These are phyloP conservation scores for Tolypeutes matacus DNA, from an alignment of 2,797 vertebrate species.

Conservation along the genomic window DNA sequence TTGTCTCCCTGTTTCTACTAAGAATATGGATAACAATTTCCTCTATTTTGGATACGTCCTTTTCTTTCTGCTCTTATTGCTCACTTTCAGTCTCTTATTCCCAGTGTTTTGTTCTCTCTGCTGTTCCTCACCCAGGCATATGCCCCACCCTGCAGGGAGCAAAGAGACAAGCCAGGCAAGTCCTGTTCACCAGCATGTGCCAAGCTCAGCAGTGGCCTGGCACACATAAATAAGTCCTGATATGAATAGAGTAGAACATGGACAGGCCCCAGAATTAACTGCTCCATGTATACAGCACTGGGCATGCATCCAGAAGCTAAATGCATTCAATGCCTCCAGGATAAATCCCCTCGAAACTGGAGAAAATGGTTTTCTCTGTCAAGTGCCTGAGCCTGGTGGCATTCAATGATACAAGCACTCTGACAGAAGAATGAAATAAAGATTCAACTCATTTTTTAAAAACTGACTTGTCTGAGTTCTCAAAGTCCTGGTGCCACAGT, in stretches of 20 bases:
- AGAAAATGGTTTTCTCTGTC: constrained; percentile 69
- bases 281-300: constrained; percentile 73
- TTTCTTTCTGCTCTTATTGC: neutral
- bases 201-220: constrained; percentile 80
- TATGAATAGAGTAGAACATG: constrained; percentile 67
- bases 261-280: constrained; percentile 76
- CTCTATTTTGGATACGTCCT: neutral
- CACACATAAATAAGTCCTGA: constrained; percentile 75
- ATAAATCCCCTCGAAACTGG: constrained; percentile 59
- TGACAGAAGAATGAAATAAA: constrained; percentile 55
- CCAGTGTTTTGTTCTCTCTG: constrained; percentile 8
- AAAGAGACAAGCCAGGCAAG: constrained; percentile 66
- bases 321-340: constrained; percentile 59
- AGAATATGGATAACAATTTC: neutral
- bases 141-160: constrained; percentile 20
- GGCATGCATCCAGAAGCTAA: constrained; percentile 73
- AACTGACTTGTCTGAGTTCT: constrained; percentile 45
- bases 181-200: constrained; percentile 74
- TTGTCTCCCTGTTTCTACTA: neutral
- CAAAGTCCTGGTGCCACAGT: constrained; percentile 17
- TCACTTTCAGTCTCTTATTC: neutral
- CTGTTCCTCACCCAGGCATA: constrained; percentile 32
- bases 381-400: constrained; percentile 33
- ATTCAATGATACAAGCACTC: constrained; percentile 47
- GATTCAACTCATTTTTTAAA: constrained; percentile 29